A percentile compares a stretch with the other conserved stretches of the same genome.
Evolutionary conservation across 2,888 invertebrate genomes (phyloP).

Genomic region (Gerris lacustris): DNA sequence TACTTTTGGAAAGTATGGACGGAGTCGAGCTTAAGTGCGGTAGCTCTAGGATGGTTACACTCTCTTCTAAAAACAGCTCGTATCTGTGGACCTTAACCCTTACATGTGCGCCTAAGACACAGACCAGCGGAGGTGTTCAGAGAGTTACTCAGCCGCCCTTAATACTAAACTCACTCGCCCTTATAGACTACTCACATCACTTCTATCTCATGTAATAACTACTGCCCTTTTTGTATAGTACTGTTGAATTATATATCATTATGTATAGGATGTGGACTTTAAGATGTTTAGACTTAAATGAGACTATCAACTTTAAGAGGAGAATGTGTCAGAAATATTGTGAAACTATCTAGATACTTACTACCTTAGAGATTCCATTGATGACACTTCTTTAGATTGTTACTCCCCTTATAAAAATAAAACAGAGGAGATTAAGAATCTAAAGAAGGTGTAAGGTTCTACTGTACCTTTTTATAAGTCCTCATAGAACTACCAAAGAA

Average conservation of each 20-base stretch:
- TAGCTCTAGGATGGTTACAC: conserved; percentile 47
- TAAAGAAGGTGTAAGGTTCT: too few relatives aligned
- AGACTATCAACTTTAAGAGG: too few relatives aligned
- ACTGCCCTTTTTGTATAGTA: background rate
- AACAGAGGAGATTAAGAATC: too few relatives aligned
- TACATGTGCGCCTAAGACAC: conserved; percentile 32
- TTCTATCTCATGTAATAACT: conserved; percentile 47
- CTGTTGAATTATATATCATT: background rate
- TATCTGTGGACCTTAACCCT: conserved; percentile 51
- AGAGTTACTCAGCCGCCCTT: background rate
- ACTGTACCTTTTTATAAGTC: too few relatives aligned
- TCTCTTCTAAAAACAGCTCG: conserved; percentile 49
- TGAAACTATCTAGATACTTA: too few relatives aligned
- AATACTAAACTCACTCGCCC: conserved; percentile 47
- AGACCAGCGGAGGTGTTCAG: background rate
- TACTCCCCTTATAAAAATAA: too few relatives aligned
- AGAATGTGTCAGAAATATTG: too few relatives aligned
- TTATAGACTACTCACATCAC: conserved; percentile 58
- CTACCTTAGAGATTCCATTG: too few relatives aligned
- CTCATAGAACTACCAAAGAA: too few relatives aligned
- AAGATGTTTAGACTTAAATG: too few relatives aligned
- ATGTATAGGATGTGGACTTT: too few relatives aligned
- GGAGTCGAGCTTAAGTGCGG: conserved; percentile 47
- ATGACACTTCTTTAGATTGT: too few relatives aligned
- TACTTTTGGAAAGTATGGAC: conserved; percentile 50